A percentile compares a stretch with the other conserved stretches of the same genome.
phyloP scores from a whole-genome alignment of 2,888 invertebrate species.

The Patella caerulea region DNA sequence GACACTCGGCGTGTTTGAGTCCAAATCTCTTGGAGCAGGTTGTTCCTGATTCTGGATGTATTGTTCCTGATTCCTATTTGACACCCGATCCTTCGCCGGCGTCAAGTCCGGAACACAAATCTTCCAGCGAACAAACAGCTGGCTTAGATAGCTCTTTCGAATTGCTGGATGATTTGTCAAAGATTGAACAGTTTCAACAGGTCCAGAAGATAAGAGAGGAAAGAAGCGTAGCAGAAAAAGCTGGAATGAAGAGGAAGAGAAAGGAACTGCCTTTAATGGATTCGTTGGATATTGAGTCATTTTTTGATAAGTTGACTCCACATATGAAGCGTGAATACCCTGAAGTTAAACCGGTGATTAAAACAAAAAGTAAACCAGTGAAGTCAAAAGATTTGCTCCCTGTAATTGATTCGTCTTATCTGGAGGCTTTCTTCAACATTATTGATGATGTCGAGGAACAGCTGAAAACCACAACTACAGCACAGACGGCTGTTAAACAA shows the following conservation, averaged over 20 bases:
- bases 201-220: constrained; percentile 22
- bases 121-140: constrained; percentile 18
- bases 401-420: constrained; percentile 50
- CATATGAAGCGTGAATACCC: constrained; percentile 23
- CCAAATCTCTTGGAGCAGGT: constrained; percentile 50
- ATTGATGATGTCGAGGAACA: constrained; percentile 30
- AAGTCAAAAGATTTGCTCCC: constrained; percentile 45
- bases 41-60: constrained; percentile 47
- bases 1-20: constrained; percentile 13
- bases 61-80: constrained; percentile 58
- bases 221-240: neutral
- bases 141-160: constrained; percentile 28
- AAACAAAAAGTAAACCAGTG: constrained; percentile 9
- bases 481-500: constrained; percentile 4
- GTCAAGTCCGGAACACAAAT: constrained; percentile 54
- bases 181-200: constrained; percentile 24
- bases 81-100: constrained; percentile 65
- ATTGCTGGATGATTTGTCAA: neutral
- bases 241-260: constrained; percentile 19
- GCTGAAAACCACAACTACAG: constrained; percentile 35
- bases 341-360: constrained; percentile 21
- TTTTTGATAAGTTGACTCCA: constrained; percentile 33
- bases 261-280: constrained; percentile 43
- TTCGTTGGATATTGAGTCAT: constrained; percentile 39
- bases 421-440: constrained; percentile 51